These are phyloP conservation scores for Coboldia fuscipes DNA, from an alignment of 1,140 invertebrate genomes.

Conservation along the genomic window DNA sequence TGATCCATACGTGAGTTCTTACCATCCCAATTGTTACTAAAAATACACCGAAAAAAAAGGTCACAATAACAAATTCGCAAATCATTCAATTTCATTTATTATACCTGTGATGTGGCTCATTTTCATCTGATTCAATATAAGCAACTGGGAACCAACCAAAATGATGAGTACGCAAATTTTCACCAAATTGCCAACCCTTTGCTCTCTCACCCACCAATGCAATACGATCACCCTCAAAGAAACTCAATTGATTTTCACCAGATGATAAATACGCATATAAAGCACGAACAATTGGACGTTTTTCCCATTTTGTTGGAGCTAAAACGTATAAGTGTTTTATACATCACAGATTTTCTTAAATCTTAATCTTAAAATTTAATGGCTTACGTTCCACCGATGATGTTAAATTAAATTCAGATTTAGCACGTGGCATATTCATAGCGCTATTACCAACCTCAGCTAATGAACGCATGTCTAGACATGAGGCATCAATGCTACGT, in stretches of 20 bases:
- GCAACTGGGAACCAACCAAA: conserved; percentile 88
- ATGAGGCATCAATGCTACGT: conserved; percentile 70
- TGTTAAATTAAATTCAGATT: conserved; percentile 69
- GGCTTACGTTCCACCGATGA: conserved; percentile 22
- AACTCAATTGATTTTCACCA: conserved; percentile 79
- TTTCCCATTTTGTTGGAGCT: conserved; percentile 25
- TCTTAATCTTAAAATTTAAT: neutral
- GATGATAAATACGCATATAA: conserved; percentile 76
- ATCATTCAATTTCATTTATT: too few relatives aligned
- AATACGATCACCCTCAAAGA: conserved; percentile 76
- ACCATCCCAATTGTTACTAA: too few relatives aligned
- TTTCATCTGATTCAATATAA: conserved; percentile 51
- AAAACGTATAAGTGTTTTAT: neutral
- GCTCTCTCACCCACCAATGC: conserved; percentile 73
- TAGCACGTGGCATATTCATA: conserved; percentile 47
- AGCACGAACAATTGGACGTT: conserved; percentile 50
- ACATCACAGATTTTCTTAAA: neutral
- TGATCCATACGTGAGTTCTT: too few relatives aligned
- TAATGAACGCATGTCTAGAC: conserved; percentile 53
- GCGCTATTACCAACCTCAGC: conserved; percentile 31
- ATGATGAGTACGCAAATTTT: conserved; percentile 70
- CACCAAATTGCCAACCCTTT: conserved; percentile 90
- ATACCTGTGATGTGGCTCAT: too few relatives aligned
- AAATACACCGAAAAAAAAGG: too few relatives aligned
- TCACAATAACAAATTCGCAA: too few relatives aligned